Evolutionary conservation across 35 echinoderm and acorn worm genomes (phyloP).

Genomic region (Apostichopus parvimensis): DNA sequence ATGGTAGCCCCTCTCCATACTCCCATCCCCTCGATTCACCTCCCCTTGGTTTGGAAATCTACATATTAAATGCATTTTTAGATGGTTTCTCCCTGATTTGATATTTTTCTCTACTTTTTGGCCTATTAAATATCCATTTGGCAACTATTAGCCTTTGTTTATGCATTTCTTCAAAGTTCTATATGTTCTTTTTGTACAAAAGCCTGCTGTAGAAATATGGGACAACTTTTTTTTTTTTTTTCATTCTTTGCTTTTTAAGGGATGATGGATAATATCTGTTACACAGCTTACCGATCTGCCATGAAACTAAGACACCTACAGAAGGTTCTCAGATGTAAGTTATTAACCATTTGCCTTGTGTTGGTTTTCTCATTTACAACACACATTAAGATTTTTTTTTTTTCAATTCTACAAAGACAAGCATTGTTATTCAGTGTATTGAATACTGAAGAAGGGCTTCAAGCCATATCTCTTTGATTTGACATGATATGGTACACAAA

Average conservation of each 20-base stretch:
- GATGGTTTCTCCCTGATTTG: too few species aligned
- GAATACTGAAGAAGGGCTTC: too few species aligned
- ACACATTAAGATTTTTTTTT: not conserved
- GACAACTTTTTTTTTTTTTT: not conserved
- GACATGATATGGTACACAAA: too few species aligned
- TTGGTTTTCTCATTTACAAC: not conserved
- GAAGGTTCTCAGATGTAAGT: slow-evolving; percentile 84
- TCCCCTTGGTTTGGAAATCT: not conserved
- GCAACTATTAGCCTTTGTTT: not conserved
- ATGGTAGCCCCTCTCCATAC: not conserved
- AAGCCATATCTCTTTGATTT: too few species aligned
- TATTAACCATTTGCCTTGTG: not conserved
- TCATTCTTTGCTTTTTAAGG: slow-evolving; percentile 31
- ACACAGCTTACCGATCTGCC: slow-evolving; percentile 83
- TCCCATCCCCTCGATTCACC: too few species aligned
- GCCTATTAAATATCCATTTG: too few species aligned
- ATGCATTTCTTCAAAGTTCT: not conserved
- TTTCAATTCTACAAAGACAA: too few species aligned
- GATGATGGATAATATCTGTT: slow-evolving; percentile 70
- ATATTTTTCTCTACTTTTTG: too few species aligned
- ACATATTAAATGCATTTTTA: too few species aligned
- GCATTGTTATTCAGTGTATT: too few species aligned
- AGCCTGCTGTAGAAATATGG: not conserved
- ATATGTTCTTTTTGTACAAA: too few species aligned
- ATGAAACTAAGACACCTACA: slow-evolving; percentile 88